Base-by-base conservation (phyloP, 2,113 vertebrate species). In the Halichoeres trimaculatus region DNA sequence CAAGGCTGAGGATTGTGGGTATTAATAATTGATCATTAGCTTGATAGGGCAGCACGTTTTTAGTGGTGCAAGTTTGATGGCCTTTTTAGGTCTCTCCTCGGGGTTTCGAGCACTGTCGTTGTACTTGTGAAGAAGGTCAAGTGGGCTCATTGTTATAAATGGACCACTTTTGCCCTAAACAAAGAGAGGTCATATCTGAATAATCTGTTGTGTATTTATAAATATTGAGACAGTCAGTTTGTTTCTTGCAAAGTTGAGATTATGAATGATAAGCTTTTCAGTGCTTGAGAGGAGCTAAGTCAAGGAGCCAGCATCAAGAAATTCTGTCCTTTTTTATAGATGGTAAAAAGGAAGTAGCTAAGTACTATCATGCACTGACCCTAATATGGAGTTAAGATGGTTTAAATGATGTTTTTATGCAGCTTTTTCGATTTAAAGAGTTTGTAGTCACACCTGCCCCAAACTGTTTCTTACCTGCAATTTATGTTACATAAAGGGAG, bases 21-120 rank as follows among this genome's bases (percentile, higher is more conserved):
- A 91, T 94, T 92, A 93, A 94, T 94, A 94, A 93, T 93, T 94
- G 91, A 94, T 93, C 90, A 87, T 92, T 90, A 89, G 90, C 85
- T 86, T 85, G 92, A 91, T 94, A 92, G 88, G 81, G 75, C 74
- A 74, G 72, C 65, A 85, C 87, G 85, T 88, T 91, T 92, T 85
- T 79, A 78, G 78, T 22, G 40, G 68, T 80, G 74, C 73, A 89
- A 88, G 88, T 91, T 89, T 91, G 88, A 75, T 80, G 86, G 67
- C 65, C 60, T 61, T 86, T 90, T 85, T 82, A 80, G 71, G 85
- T 86, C 80, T 61, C 77, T 90, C 85, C 74, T 77, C 43, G 5
- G 74, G 84, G 88, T 65, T 74, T 52, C 1, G 17, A 80, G 76
- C 40, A 36, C 78, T 71, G 48, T 59, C 1, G 23, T 53, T 20